Conservation (phyloP, 1,140 invertebrate species). For the Gryon sp. region DNA sequence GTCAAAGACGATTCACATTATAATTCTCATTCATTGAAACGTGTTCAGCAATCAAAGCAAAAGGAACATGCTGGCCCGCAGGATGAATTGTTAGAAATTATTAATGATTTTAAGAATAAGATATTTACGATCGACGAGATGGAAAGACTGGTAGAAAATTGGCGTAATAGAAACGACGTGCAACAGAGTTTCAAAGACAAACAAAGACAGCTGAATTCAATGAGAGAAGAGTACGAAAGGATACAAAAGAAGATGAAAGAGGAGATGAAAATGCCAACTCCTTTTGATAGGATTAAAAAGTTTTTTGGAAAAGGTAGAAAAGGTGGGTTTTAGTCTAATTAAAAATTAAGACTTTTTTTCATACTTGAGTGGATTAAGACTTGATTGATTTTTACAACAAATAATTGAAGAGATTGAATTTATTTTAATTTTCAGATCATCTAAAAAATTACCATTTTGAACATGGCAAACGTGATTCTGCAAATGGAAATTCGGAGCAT, state of each 20-base stretch:
- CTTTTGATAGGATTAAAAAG: constrained; percentile 88
- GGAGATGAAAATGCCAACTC: constrained; percentile 85
- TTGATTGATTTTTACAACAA: constrained; percentile 8
- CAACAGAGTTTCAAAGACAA: constrained; percentile 92
- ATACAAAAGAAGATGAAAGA: constrained; percentile 88
- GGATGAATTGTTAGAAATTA: constrained; percentile 91
- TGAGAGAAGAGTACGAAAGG: constrained; percentile 89
- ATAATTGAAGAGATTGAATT: constrained; percentile 7
- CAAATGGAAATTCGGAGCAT: constrained; percentile 70
- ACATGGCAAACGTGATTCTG: constrained; percentile 65
- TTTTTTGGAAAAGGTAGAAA: constrained; percentile 85
- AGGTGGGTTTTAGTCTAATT: constrained; percentile 68
- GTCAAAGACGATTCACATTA: constrained; percentile 66
- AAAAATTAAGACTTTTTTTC: neutral
- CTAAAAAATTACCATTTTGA: constrained; percentile 64
- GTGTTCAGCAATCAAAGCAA: constrained; percentile 8
- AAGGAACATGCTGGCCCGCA: constrained; percentile 78
- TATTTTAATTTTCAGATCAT: constrained; percentile 62
- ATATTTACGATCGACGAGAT: constrained; percentile 91
- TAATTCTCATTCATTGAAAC: constrained; percentile 42
- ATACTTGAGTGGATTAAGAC: neutral
- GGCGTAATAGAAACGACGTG: constrained; percentile 91
- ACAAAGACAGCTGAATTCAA: constrained; percentile 88
- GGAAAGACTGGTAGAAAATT: constrained; percentile 90
- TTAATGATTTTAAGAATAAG: constrained; percentile 94